Evolutionary conservation across 2,888 invertebrate genomes (phyloP).

Genomic region (Aporophyla nigra): DNA sequence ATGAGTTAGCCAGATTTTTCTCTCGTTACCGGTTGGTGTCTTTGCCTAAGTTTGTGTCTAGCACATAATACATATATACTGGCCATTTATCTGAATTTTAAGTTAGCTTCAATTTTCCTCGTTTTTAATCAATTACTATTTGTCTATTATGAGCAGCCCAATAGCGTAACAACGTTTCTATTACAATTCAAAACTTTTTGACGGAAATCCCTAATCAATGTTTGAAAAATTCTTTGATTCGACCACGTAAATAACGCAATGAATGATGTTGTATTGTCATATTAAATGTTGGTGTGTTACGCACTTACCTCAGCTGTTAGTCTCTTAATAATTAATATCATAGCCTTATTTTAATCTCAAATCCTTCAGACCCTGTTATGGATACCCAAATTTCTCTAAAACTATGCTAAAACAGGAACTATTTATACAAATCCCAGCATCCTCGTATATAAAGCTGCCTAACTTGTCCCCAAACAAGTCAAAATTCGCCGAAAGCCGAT

Average conservation of each 20-base stretch:
- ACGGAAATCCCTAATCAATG: too few species aligned
- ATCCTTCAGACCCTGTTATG: not conserved
- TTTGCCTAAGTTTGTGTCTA: not conserved
- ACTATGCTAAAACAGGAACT: not conserved
- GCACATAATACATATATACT: not conserved
- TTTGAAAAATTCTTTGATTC: too few species aligned
- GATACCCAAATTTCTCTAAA: not conserved
- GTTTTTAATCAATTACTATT: not conserved
- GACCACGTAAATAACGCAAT: too few species aligned
- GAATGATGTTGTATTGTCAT: too few species aligned
- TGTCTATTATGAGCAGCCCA: not conserved
- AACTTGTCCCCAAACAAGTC: conserved; percentile 40
- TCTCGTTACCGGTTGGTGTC: not conserved
- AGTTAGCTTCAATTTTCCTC: too few species aligned
- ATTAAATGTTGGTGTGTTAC: too few species aligned
- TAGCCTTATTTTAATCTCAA: not conserved
- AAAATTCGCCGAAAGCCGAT: conserved; percentile 44
- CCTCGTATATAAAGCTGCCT: not conserved
- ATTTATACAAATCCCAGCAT: conserved; percentile 5
- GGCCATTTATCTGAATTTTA: not conserved
- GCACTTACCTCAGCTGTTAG: too few species aligned
- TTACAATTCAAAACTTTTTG: too few species aligned
- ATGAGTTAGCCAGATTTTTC: not conserved
- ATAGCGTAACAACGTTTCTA: too few species aligned
- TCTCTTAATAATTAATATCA: too few species aligned